Evolutionary conservation across 2,113 vertebrate genomes (phyloP), one percentile per base, ranked within the genome.

Genomic region (Oreochromis niloticus): DNA sequence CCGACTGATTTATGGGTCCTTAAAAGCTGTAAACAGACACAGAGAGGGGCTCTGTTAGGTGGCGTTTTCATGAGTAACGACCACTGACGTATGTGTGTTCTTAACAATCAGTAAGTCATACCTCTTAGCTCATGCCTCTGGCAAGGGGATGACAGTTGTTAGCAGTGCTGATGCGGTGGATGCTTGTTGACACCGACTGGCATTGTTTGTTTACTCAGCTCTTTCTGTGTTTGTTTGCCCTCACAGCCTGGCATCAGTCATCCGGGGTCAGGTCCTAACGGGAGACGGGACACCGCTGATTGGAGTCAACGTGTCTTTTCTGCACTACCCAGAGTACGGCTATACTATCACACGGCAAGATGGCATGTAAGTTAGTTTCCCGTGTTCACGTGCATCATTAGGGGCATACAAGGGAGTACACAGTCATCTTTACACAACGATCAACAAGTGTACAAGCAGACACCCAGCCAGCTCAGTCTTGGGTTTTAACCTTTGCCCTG

Each of bases 291-390:
- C 98, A 0, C 98, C 99, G 2, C 97, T 99, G 89, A 99, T 99
- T 83, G 99, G 99, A 93, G 99, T 99, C 82, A 99, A 99, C n/a
- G 98, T 99, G 89, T 99, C 98, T 4, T 98, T 99, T 89, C 97
- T 97, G 78, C 98, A 98, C 94, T 98, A 99, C 90, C 97, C 97
- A 0, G 97, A 99, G 82, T 98, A 97, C 9, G 99, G 99, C 24
- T 97, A 97, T 88, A 99, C 98, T 68, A 96, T 99, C 94, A 99
- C 98, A 13, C 97, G 98, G 85, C 98, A 99, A 85, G 99, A 99
- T 2, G 99, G 99, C 95, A 99, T 99, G 99, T 99, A 95, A 97
- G 99, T 93, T 78, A 68, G 48, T 32, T 61, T 48, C 81, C 85
- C 6, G 22, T 81, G 79, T 57, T 85, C 86, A 73, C 59, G 3